Evolutionary conservation across 2,888 invertebrate species (phyloP).

Genomic region (Polyploca ridens): DNA sequence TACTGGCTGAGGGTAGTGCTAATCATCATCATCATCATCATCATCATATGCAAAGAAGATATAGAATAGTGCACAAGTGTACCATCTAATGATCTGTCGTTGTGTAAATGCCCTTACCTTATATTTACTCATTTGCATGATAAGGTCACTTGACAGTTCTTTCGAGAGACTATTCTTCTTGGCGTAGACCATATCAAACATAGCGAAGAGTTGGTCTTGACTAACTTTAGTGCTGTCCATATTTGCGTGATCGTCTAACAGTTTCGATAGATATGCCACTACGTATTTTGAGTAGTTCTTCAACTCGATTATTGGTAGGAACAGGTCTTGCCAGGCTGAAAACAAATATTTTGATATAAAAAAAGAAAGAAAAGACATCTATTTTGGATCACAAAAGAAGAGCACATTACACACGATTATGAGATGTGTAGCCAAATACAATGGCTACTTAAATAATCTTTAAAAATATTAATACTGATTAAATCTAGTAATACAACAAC

Average conservation of each 20-base stretch:
- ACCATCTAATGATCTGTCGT: too few species aligned
- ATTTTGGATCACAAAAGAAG: too few species aligned
- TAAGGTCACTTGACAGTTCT: conserved; percentile 83
- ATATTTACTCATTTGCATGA: conserved; percentile 80
- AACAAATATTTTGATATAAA: conserved; percentile 29
- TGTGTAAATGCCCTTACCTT: conserved; percentile 67
- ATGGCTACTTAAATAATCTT: too few species aligned
- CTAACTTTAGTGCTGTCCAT: conserved; percentile 68
- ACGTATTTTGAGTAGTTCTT: conserved; percentile 88
- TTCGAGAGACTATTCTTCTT: conserved; percentile 83
- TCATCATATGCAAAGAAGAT: too few species aligned
- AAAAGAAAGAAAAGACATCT: too few species aligned
- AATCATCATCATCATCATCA: too few species aligned
- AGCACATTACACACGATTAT: too few species aligned
- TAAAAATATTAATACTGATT: too few species aligned
- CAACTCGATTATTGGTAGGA: conserved; percentile 89
- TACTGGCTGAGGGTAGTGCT: too few species aligned
- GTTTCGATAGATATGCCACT: conserved; percentile 84
- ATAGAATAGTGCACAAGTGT: too few species aligned
- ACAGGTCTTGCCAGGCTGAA: conserved; percentile 90
- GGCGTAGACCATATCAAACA: conserved; percentile 85
- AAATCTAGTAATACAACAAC: neutral
- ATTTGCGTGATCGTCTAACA: conserved; percentile 72
- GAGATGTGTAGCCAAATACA: too few species aligned
- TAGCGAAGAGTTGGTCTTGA: conserved; percentile 84